phyloP scores from a whole-genome alignment of 1,140 invertebrate genomes.

The Hypothenemus hampei region DNA sequence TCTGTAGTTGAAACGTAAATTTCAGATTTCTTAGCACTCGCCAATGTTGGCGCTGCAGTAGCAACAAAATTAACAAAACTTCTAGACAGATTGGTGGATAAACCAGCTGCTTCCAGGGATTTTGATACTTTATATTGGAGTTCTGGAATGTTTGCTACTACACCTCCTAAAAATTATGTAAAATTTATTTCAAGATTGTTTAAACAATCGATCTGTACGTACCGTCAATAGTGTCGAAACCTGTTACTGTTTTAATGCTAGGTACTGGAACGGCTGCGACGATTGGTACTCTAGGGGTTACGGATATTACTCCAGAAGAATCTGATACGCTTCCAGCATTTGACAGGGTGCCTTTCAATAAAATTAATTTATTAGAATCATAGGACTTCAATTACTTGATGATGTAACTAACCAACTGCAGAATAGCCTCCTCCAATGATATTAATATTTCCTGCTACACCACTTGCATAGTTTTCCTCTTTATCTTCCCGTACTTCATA shows the following conservation, averaged over 20 bases:
- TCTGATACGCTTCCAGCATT: too few relatives aligned
- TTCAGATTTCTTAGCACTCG: slow-evolving; percentile 2
- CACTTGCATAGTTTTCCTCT: neutral
- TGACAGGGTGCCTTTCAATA: too few relatives aligned
- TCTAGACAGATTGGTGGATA: slow-evolving; percentile 15
- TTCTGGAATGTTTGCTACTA: slow-evolving; percentile 40
- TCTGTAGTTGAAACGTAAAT: slow-evolving; percentile 14
- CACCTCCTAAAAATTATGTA: slow-evolving; percentile 27
- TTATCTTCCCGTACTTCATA: neutral
- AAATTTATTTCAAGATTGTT: neutral
- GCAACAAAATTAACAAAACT: slow-evolving; percentile 21
- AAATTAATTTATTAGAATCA: too few relatives aligned
- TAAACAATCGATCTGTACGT: too few relatives aligned
- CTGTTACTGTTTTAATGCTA: slow-evolving; percentile 22
- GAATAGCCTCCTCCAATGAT: slow-evolving; percentile 40
- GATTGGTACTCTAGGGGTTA: slow-evolving; percentile 30
- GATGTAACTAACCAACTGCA: slow-evolving; percentile 30
- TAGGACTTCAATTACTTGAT: slow-evolving; percentile 1
- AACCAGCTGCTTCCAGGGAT: slow-evolving; percentile 10
- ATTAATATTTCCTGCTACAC: slow-evolving; percentile 31
- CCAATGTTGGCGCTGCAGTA: slow-evolving; percentile 8
- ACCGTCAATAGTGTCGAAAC: slow-evolving; percentile 34
- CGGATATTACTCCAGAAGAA: slow-evolving; percentile 6
- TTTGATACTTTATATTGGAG: slow-evolving; percentile 39
- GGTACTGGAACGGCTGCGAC: slow-evolving; percentile 38